Percentiles rank a stretch among this genome's conserved stretches.
Evolutionary conservation across 2,797 vertebrate species (phyloP).

Genomic region (Myotis daubentonii): DNA sequence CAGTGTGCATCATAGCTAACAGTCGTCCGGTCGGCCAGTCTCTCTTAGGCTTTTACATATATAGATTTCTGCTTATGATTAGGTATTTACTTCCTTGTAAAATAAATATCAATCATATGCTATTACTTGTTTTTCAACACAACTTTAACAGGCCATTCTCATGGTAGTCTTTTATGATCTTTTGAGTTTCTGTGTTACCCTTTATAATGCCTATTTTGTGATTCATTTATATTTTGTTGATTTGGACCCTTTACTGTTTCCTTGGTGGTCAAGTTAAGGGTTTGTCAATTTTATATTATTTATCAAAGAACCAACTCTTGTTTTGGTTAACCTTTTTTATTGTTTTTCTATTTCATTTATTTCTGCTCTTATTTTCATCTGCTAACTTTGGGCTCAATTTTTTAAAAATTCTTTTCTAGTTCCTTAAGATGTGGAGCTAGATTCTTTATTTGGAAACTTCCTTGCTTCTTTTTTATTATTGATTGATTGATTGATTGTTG

Average conservation of each 20-base stretch:
- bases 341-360: not conserved
- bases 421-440: not conserved
- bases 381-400: not conserved
- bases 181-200: not conserved
- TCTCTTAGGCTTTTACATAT: too few relatives aligned
- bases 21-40: too few relatives aligned
- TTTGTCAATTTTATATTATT: not conserved
- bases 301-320: not conserved
- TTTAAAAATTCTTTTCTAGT: not conserved
- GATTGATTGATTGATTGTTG: not conserved
- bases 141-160: not conserved
- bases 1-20: too few relatives aligned
- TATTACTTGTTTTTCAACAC: not conserved
- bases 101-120: not conserved
- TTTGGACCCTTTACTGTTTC: not conserved
- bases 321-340: not conserved
- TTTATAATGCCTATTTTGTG: not conserved
- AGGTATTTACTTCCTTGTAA: not conserved
- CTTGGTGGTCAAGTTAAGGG: not conserved
- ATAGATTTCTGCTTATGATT: not conserved
- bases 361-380: not conserved
- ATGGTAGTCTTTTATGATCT: not conserved
- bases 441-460: not conserved
- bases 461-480: not conserved
- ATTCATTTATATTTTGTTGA: not conserved